Evolutionary conservation across 2,888 invertebrate genomes (phyloP).

Genomic region (Tetropium fuscum): DNA sequence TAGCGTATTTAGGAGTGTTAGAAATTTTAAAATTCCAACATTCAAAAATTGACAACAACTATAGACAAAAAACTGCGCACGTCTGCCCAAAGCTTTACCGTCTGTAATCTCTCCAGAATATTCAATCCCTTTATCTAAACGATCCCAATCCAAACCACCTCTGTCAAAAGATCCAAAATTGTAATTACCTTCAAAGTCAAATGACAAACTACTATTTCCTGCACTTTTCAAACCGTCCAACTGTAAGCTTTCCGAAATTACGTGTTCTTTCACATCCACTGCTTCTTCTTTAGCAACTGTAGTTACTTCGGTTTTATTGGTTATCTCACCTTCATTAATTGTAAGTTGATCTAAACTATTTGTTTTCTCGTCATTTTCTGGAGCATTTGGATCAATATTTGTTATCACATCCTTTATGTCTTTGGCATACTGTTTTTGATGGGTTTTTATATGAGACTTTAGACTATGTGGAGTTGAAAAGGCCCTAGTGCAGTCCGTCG

Average conservation of each 20-base stretch:
- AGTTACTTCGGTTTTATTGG: background rate
- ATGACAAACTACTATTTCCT: slow-evolving; percentile 30
- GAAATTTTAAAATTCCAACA: too few species aligned
- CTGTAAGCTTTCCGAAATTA: slow-evolving; percentile 6
- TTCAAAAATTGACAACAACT: slow-evolving; percentile 9
- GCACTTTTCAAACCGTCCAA: slow-evolving; percentile 18
- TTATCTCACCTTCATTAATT: slow-evolving; percentile 13
- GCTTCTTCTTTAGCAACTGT: background rate
- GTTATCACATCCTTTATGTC: slow-evolving; percentile 10
- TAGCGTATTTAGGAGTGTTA: too few species aligned
- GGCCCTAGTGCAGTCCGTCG: slow-evolving; percentile 76
- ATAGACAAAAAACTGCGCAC: slow-evolving; percentile 5
- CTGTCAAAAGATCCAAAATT: slow-evolving; percentile 41
- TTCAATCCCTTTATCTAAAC: slow-evolving; percentile 35
- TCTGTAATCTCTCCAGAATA: slow-evolving; percentile 36
- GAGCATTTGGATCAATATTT: slow-evolving; percentile 9
- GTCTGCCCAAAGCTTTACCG: slow-evolving; percentile 22
- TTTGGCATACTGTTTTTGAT: slow-evolving; percentile 67
- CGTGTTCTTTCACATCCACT: slow-evolving; percentile 6
- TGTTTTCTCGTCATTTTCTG: background rate
- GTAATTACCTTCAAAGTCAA: slow-evolving; percentile 48
- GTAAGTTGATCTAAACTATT: background rate
- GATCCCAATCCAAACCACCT: slow-evolving; percentile 40
- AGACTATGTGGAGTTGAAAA: slow-evolving; percentile 90
- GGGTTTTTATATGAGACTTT: slow-evolving; percentile 82